These are phyloP conservation scores for Aleiodes sp. DNA, from an alignment of 1,140 invertebrate genomes.

Conservation along the genomic window DNA sequence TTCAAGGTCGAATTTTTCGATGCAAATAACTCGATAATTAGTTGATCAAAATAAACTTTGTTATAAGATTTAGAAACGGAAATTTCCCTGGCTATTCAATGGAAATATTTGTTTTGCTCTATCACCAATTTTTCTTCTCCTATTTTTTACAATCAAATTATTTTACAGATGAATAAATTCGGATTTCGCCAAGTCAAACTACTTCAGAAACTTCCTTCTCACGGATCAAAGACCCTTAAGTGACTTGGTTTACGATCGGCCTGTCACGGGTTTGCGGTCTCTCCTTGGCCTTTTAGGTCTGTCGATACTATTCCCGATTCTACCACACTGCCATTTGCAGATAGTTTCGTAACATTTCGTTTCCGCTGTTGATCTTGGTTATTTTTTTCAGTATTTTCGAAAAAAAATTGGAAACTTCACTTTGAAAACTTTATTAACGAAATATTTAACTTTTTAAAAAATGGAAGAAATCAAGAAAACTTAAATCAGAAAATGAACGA, in stretches of 20 bases:
- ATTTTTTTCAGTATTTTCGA: not conserved
- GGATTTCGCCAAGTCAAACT: not conserved
- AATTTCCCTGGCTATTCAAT: not conserved
- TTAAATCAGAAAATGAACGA: not conserved
- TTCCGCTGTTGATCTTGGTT: not conserved
- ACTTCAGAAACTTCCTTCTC: not conserved
- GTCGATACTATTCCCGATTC: not conserved
- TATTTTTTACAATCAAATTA: not conserved
- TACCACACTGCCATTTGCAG: not conserved
- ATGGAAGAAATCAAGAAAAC: no score
- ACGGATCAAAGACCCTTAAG: conserved; percentile 4
- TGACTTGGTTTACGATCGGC: not conserved
- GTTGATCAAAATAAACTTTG: no score
- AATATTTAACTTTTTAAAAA: no score
- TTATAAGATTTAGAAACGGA: not conserved
- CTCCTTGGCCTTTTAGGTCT: not conserved
- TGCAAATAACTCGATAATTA: no score
- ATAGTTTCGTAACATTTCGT: not conserved
- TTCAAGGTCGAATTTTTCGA: no score
- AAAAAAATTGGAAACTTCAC: no score
- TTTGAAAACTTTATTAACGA: no score
- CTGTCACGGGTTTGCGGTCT: not conserved
- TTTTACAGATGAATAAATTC: not conserved
- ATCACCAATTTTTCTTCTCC: not conserved
- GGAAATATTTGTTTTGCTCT: not conserved